These are phyloP conservation scores for Lamellibrachia columna DNA, from an alignment of 2,888 invertebrate species.

Conservation along the genomic window DNA sequence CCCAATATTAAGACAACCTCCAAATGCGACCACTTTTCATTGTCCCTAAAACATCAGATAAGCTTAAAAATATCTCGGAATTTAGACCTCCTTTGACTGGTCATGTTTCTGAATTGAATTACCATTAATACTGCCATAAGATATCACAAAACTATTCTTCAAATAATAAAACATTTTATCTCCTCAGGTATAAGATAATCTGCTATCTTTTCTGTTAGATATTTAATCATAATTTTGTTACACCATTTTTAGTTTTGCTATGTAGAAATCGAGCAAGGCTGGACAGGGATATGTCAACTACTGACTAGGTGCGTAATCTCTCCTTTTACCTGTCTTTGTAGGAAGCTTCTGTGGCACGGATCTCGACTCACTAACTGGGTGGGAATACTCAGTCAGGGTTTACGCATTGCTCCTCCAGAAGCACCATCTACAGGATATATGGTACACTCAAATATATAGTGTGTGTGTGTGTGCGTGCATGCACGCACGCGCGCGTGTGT, in stretches of 20 bases:
- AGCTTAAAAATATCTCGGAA: too few species aligned
- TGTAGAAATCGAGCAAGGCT: too few species aligned
- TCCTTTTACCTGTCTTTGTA: neutral
- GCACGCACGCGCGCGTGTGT: too few species aligned
- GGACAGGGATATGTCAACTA: neutral
- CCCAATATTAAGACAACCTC: neutral
- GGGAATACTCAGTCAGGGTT: constrained; percentile 68
- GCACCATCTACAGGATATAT: constrained; percentile 70
- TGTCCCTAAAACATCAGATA: too few species aligned
- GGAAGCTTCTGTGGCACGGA: constrained; percentile 68
- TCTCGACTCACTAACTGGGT: constrained; percentile 69
- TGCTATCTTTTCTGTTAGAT: too few species aligned
- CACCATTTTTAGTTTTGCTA: too few species aligned
- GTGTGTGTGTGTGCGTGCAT: too few species aligned
- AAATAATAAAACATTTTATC: too few species aligned
- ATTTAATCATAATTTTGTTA: too few species aligned
- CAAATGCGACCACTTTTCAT: too few species aligned
- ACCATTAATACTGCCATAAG: neutral
- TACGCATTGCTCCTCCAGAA: constrained; percentile 69
- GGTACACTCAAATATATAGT: constrained; percentile 49
- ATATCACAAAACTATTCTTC: neutral
- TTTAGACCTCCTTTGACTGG: too few species aligned
- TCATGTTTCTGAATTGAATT: neutral
- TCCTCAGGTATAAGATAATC: too few species aligned
- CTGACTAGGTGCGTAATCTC: neutral